Evolutionary conservation across 1,140 invertebrate genomes (phyloP).

Genomic region (Heliconius himera): DNA sequence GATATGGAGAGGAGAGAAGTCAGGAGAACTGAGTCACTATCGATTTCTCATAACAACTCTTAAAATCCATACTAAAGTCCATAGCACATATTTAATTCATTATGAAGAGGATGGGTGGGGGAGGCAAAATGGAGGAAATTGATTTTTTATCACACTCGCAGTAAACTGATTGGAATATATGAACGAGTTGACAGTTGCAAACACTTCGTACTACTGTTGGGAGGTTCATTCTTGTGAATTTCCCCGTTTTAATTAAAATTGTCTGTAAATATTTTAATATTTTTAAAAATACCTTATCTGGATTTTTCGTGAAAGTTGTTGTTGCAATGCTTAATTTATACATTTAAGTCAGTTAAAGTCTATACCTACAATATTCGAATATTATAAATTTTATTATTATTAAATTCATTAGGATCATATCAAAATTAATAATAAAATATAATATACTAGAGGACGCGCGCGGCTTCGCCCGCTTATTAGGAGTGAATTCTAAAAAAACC

Average conservation of each 20-base stretch:
- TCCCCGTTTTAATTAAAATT: background rate
- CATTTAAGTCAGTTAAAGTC: no score
- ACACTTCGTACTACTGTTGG: background rate
- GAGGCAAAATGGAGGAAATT: conserved; percentile 19
- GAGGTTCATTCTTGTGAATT: background rate
- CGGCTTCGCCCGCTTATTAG: no score
- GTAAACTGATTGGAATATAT: conserved; percentile 21
- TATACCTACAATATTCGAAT: no score
- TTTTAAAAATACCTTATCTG: background rate
- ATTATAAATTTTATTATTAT: no score
- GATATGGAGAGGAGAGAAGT: no score
- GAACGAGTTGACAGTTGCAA: background rate
- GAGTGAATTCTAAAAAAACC: no score
- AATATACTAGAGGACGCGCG: no score
- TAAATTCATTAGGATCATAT: background rate
- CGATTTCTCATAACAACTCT: background rate
- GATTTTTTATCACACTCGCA: conserved; percentile 27
- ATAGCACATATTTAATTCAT: background rate
- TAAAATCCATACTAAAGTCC: background rate
- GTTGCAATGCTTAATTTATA: background rate
- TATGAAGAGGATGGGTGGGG: background rate
- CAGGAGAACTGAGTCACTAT: no score
- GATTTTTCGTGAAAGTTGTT: background rate
- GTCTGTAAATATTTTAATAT: background rate
- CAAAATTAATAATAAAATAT: no score